Conservation (phyloP, 2,888 invertebrate genomes). For the Trichogramma dendrolimi region DNA sequence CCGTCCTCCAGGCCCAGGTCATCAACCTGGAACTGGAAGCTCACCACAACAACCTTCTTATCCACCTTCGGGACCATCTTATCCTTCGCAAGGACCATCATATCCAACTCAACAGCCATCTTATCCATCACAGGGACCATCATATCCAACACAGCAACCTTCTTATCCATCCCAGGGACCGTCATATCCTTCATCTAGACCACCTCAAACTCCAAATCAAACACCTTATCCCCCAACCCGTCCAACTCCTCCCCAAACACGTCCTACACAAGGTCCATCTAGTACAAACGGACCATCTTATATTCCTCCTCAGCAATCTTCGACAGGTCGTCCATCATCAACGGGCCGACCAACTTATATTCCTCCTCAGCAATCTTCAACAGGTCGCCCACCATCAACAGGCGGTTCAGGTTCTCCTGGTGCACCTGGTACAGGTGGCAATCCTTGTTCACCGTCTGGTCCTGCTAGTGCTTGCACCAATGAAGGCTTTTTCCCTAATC, state of each 20-base stretch:
- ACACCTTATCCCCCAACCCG: not conserved
- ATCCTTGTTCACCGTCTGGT: constrained; percentile 17
- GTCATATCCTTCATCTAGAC: constrained; percentile 6
- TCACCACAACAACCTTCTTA: not conserved
- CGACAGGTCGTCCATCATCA: constrained; percentile 4
- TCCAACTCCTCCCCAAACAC: not conserved
- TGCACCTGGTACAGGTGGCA: constrained; percentile 14
- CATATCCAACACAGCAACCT: constrained; percentile 3
- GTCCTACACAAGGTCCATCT: not conserved
- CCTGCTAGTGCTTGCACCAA: constrained; percentile 33
- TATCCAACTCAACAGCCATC: constrained; percentile 9
- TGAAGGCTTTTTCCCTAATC: constrained; percentile 70
- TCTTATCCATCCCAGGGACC: not conserved
- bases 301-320: not conserved
- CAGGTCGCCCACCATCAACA: constrained; percentile 7
- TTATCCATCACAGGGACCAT: not conserved
- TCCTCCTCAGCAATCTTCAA: constrained; percentile 16
- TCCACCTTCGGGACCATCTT: constrained; percentile 1
- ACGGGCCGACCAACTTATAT: constrained; percentile 16
- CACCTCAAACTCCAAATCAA: constrained; percentile 10
- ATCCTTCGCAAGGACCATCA: constrained; percentile 2
- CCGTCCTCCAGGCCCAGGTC: not conserved
- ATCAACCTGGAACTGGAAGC: constrained; percentile 7
- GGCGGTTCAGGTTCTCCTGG: not conserved
- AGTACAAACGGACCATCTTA: constrained; percentile 1